Conservation (phyloP, 2,797 vertebrate species). For the Euthynnus affinis region DNA sequence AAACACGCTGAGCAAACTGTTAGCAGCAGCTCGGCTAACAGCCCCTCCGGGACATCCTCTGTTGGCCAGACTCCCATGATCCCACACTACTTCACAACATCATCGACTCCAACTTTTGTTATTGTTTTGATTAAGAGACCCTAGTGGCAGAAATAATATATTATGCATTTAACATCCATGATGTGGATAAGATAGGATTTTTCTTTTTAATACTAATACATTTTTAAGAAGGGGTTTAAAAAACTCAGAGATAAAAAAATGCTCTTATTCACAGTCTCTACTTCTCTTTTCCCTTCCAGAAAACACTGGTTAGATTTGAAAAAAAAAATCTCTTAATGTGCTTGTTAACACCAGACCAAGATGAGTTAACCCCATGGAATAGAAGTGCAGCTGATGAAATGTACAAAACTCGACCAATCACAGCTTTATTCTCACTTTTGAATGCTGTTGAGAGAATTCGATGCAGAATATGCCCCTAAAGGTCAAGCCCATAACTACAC, state of each 20-base stretch:
- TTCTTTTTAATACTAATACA: too few species aligned
- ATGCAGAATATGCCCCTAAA: constrained; percentile 60
- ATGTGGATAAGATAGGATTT: too few species aligned
- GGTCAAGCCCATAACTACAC: constrained; percentile 74
- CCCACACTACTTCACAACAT: too few species aligned
- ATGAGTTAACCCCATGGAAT: constrained; percentile 55
- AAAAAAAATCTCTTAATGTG: constrained; percentile 20
- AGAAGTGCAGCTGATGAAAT: constrained; percentile 51
- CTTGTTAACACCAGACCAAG: constrained; percentile 6
- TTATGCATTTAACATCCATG: too few species aligned
- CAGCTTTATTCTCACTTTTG: constrained; percentile 65
- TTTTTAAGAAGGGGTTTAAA: neutral
- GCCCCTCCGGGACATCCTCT: too few species aligned
- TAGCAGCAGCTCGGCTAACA: too few species aligned
- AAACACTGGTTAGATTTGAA: constrained; percentile 8
- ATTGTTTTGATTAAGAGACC: too few species aligned
- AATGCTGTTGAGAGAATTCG: constrained; percentile 52
- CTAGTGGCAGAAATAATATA: too few species aligned
- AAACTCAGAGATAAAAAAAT: constrained; percentile 15
- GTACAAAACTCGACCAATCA: constrained; percentile 59
- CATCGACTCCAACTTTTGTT: too few species aligned
- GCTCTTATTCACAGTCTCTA: neutral
- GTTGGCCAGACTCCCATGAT: too few species aligned
- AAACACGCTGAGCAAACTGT: too few species aligned
- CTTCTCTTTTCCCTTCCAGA: neutral